Evolutionary conservation across 35 echinoderm and acorn worm genomes (phyloP).

Genomic region (Heliocidaris erythrogramma): DNA sequence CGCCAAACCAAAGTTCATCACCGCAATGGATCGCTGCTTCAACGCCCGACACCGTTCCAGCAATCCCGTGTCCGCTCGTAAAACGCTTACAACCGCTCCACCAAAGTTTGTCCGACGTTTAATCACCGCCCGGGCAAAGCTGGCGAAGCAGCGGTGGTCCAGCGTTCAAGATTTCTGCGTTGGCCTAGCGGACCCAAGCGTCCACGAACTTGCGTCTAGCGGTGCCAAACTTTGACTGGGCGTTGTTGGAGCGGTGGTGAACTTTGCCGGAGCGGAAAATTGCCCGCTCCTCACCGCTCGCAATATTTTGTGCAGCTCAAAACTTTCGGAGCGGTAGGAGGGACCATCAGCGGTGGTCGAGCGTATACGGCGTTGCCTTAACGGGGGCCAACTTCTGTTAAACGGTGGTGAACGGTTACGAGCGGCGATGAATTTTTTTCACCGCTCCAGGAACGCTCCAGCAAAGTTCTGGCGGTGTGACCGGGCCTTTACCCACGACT

Average conservation of each 20-base stretch:
- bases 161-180: conserved; percentile 35
- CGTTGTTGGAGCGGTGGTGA: conserved; percentile 35
- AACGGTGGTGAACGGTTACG: conserved; percentile 38
- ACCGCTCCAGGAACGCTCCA: not conserved
- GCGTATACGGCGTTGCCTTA: conserved; percentile 38
- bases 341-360: conserved; percentile 37
- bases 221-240: conserved; percentile 41
- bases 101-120: conserved; percentile 33
- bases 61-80: conserved; percentile 30
- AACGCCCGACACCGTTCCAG: conserved; percentile 34
- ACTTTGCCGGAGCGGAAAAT: conserved; percentile 39
- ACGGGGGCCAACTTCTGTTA: conserved; percentile 27
- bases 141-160: conserved; percentile 37
- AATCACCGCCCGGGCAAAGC: conserved; percentile 37
- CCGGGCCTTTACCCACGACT: not conserved
- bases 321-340: conserved; percentile 38
- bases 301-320: conserved; percentile 41
- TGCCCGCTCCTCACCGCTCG: conserved; percentile 30
- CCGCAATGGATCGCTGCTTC: conserved; percentile 40
- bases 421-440: conserved; percentile 31
- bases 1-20: not conserved
- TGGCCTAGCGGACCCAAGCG: conserved; percentile 42
- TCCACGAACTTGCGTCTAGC: conserved; percentile 28
- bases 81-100: conserved; percentile 41
- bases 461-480: conserved; percentile 7